A percentile compares a stretch with the other conserved stretches of the same genome.
phyloP scores from a whole-genome alignment of 2,797 vertebrate species.

The Peromyscus eremicus region DNA sequence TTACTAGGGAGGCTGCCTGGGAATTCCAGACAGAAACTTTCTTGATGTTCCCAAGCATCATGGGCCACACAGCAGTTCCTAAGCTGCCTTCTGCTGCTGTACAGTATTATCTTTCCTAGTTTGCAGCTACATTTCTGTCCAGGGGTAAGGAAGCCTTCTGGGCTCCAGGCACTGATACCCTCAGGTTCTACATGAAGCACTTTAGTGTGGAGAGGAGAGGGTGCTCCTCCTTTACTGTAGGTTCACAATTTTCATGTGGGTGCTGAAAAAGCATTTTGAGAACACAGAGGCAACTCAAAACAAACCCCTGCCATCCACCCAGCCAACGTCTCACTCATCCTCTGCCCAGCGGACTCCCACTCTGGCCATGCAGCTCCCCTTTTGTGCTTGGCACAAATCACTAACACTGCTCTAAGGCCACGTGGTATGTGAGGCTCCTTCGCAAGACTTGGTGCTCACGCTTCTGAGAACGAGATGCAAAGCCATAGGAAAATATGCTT shows the following conservation, averaged over 20 bases:
- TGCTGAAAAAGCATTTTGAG: background rate
- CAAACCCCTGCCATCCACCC: background rate
- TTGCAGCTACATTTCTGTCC: constrained; percentile 6
- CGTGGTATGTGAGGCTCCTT: background rate
- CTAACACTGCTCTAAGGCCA: background rate
- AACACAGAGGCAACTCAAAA: background rate
- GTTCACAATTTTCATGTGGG: background rate
- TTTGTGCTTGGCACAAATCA: background rate
- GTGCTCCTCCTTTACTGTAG: constrained; percentile 11
- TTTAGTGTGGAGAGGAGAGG: background rate
- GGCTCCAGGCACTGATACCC: background rate
- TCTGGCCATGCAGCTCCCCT: background rate
- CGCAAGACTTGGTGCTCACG: background rate
- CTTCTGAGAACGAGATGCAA: background rate
- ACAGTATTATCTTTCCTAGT: background rate
- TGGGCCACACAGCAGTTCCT: background rate
- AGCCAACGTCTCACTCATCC: background rate
- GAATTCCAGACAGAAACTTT: background rate
- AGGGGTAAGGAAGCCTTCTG: background rate
- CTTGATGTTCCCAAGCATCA: constrained; percentile 10
- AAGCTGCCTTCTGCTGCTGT: background rate
- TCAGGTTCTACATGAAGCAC: background rate
- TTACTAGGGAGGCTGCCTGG: background rate
- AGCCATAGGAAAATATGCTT: background rate
- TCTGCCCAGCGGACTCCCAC: background rate